Percentiles rank a stretch among this genome's conserved stretches.
phyloP scores from a whole-genome alignment of 2,113 vertebrate genomes.

The Emydocephalus ijimae region DNA sequence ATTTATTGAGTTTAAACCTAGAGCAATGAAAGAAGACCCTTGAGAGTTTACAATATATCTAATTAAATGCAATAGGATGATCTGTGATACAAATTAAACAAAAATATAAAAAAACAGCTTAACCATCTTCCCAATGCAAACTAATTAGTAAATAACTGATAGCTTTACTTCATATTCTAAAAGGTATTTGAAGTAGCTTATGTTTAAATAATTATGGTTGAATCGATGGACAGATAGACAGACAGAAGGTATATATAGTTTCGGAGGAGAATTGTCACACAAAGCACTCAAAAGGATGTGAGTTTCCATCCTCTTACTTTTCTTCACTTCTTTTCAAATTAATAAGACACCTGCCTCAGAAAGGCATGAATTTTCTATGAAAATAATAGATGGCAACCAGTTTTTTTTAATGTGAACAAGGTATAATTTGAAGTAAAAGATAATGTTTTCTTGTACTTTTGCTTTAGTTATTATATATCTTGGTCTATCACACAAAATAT shows the following conservation, averaged over 20 bases:
- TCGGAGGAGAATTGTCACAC: neutral
- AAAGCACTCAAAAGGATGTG: neutral
- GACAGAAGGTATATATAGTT: neutral
- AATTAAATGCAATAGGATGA: neutral
- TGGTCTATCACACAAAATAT: conserved; percentile 13
- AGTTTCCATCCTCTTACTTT: neutral
- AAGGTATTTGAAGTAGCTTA: neutral
- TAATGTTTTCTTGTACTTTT: conserved; percentile 23
- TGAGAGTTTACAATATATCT: neutral
- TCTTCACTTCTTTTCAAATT: conserved; percentile 27
- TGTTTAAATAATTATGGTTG: neutral
- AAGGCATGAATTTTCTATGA: conserved; percentile 42
- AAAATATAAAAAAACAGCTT: neutral
- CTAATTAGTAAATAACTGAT: neutral
- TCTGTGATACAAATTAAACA: neutral
- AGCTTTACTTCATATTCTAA: neutral
- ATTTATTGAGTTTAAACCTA: neutral
- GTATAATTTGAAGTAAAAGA: conserved; percentile 59
- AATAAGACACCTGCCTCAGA: conserved; percentile 58
- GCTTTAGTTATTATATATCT: conserved; percentile 23
- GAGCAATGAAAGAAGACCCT: neutral
- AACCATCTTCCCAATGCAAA: neutral
- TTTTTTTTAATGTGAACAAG: conserved; percentile 56
- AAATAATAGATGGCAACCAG: conserved; percentile 52
- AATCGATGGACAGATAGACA: neutral